Percentiles rank a stretch among this genome's conserved stretches.
Evolutionary conservation across 2,888 invertebrate species (phyloP).

Genomic region (Reticulitermes lucifugus): DNA sequence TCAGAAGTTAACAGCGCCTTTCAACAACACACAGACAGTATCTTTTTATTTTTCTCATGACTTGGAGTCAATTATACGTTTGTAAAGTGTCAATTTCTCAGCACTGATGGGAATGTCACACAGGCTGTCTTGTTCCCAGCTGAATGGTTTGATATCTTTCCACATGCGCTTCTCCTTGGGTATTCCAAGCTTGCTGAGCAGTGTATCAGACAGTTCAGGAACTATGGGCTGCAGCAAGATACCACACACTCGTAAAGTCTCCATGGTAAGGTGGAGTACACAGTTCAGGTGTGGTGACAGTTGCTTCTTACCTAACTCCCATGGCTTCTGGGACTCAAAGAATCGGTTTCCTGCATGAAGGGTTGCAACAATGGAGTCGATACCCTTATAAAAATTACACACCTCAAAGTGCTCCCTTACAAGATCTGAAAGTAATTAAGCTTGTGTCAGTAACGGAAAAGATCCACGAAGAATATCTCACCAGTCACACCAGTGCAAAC

Average conservation of each 20-base stretch:
- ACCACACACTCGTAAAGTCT: slow-evolving; percentile 82
- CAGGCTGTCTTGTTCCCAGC: slow-evolving; percentile 52
- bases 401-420: slow-evolving; percentile 78
- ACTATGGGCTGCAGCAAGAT: slow-evolving; percentile 89
- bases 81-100: slow-evolving; percentile 56
- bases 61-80: neutral
- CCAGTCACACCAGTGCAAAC: too few relatives aligned
- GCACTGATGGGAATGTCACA: slow-evolving; percentile 43
- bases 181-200: slow-evolving; percentile 78
- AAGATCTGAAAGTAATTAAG: slow-evolving; percentile 63
- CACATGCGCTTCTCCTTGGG: slow-evolving; percentile 66
- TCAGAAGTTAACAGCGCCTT: too few relatives aligned
- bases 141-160: slow-evolving; percentile 62
- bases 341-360: slow-evolving; percentile 86
- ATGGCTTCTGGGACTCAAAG: slow-evolving; percentile 88
- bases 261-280: slow-evolving; percentile 85
- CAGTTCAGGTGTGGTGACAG: slow-evolving; percentile 72
- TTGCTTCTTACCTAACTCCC: slow-evolving; percentile 80
- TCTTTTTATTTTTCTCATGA: too few relatives aligned
- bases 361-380: slow-evolving; percentile 80
- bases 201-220: slow-evolving; percentile 75
- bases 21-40: too few relatives aligned
- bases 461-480: too few relatives aligned
- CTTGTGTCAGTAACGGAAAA: neutral
- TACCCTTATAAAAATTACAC: slow-evolving; percentile 85